Percentiles rank a stretch among this genome's conserved stretches.
These are phyloP conservation scores for Epirrhoe alternata DNA, from an alignment of 2,888 invertebrate species.

Conservation along the genomic window DNA sequence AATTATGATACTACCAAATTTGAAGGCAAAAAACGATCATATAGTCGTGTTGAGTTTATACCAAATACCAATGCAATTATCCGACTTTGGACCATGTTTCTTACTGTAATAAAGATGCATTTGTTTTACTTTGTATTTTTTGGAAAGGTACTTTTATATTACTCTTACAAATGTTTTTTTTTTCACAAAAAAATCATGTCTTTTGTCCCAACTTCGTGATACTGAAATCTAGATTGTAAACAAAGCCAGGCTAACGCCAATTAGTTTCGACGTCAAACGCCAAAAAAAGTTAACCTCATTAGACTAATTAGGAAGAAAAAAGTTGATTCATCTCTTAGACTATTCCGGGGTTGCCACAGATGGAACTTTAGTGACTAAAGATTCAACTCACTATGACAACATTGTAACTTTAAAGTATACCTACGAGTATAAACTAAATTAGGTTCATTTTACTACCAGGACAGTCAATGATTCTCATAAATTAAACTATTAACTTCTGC, in stretches of 20 bases:
- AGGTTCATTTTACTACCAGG: too few species aligned
- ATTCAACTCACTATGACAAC: background rate
- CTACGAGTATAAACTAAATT: too few species aligned
- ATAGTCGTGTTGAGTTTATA: slow-evolving; percentile 56
- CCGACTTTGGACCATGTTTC: slow-evolving; percentile 50
- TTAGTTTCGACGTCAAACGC: slow-evolving; percentile 48
- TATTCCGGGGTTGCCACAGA: slow-evolving; percentile 60
- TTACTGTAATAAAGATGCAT: slow-evolving; percentile 55
- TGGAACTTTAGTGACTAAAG: background rate
- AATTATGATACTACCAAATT: slow-evolving; percentile 83
- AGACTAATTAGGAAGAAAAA: slow-evolving; percentile 78
- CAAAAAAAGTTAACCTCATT: slow-evolving; percentile 67
- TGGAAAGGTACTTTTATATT: background rate
- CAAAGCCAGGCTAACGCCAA: slow-evolving; percentile 50
- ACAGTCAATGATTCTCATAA: too few species aligned
- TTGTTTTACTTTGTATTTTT: slow-evolving; percentile 48
- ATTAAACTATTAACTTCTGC: background rate
- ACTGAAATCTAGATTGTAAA: slow-evolving; percentile 40
- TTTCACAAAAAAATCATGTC: background rate
- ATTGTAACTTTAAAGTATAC: background rate
- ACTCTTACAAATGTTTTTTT: background rate
- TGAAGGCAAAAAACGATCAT: slow-evolving; percentile 71
- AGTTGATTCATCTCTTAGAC: slow-evolving; percentile 64
- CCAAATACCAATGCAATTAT: slow-evolving; percentile 60
- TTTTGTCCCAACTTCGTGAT: slow-evolving; percentile 30